Evolutionary conservation across 2,888 invertebrate genomes (phyloP).

Genomic region (Sarcophaga rosellei): DNA sequence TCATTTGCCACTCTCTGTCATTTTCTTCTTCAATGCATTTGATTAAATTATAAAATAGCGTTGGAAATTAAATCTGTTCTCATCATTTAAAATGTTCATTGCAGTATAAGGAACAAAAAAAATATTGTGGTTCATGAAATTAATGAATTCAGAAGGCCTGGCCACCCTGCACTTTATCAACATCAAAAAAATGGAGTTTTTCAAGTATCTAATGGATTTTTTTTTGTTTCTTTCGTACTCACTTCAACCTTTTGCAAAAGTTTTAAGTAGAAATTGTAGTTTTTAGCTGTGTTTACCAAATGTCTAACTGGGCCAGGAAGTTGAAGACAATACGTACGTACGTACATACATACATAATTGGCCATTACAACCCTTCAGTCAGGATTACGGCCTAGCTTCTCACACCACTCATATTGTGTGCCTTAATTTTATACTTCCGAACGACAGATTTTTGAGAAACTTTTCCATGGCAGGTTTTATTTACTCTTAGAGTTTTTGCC

Average conservation of each 20-base stretch:
- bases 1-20: neutral
- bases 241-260: conserved; percentile 1
- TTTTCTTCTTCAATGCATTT: neutral
- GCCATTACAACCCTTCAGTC: too few species aligned
- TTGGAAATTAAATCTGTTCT: neutral
- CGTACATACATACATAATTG: too few species aligned
- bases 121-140: neutral
- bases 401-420: too few species aligned
- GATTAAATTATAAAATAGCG: neutral
- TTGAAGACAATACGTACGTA: neutral
- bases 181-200: conserved; percentile 10
- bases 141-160: neutral
- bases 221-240: neutral
- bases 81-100: neutral
- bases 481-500: too few species aligned
- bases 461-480: too few species aligned
- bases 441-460: too few species aligned
- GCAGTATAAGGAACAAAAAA: neutral
- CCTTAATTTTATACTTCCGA: too few species aligned
- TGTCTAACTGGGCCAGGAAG: neutral
- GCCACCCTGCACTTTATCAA: conserved; percentile 1
- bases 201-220: neutral
- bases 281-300: conserved; percentile 5
- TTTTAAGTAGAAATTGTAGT: conserved; percentile 21
- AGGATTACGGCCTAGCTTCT: too few species aligned